Base-by-base conservation (phyloP, 2,888 invertebrate species). In the Tiphia femorata region DNA sequence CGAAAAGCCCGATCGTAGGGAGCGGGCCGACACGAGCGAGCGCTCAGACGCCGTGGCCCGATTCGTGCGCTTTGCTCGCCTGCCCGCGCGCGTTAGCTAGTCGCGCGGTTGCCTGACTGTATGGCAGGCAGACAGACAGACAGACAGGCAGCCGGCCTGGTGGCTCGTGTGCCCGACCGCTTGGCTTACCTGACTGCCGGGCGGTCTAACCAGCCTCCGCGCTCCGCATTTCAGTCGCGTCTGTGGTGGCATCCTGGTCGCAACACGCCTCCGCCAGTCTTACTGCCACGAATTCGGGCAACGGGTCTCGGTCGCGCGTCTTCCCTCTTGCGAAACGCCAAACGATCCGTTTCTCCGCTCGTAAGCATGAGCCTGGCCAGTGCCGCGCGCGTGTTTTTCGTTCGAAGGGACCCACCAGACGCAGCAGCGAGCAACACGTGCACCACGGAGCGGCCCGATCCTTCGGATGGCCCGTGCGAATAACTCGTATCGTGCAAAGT, bases 191-290 rank as follows among this genome's bases (percentile, higher is more conserved):
- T 33, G 33, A 4, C 33, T 41, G 41, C 14, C 21, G 16, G 47
- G 30, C 38, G 2, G 20, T 2, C 14, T 19, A 14, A n/a, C 20
- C 21, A 19, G 33, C 40, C 23, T 20, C 19, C 37, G 37, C 8
- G 21, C 56, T 48, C 58, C 52, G 53, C n/a, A 50, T 62, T 66
- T 76, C 73, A 75, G 75, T 76, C 65, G 71, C 56, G 52, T 48
- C 56, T 52, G 63, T 56, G 62, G 59, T 55, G 68, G 64, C 73
- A 68, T 68, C 67, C 65, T 59, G 61, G 62, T 53, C 53, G 64
- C 60, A 65, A 61, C 68, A 67, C 70, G 63, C 49, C 41, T 33
- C 47, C 49, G 50, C 27, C 35, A 19, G 41, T n/a, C n/a, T n/a
- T 37, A 49, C 30, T 37, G 23, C 33, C 17, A n/a, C 29, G n/a